Conservation (phyloP, 2,888 invertebrate genomes). For the Muscina levida region DNA sequence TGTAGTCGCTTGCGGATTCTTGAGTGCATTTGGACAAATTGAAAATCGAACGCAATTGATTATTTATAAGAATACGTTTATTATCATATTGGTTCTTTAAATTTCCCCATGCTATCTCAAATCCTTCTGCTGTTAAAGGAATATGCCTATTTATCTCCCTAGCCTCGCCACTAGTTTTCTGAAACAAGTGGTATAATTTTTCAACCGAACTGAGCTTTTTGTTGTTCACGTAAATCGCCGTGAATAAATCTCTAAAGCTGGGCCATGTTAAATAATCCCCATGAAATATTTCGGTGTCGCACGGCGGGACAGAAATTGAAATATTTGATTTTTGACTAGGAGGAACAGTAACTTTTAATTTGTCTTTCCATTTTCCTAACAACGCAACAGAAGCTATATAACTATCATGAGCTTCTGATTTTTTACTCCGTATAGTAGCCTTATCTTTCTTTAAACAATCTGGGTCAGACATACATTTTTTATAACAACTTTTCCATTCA, state of each 20-base stretch:
- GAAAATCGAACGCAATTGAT: too few relatives aligned
- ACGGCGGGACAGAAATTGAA: slow-evolving; percentile 2
- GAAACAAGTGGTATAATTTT: slow-evolving; percentile 38
- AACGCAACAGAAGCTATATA: background rate
- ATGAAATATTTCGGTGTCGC: slow-evolving; percentile 28
- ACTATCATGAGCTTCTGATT: background rate
- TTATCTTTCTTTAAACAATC: background rate
- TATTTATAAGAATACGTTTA: too few relatives aligned
- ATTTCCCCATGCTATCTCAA: slow-evolving; percentile 33
- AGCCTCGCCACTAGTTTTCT: slow-evolving; percentile 33
- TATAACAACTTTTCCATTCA: background rate
- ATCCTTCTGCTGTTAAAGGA: background rate
- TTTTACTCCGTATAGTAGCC: background rate
- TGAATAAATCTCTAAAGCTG: slow-evolving; percentile 17
- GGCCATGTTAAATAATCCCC: background rate
- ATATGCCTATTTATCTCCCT: slow-evolving; percentile 13
- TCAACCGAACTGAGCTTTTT: slow-evolving; percentile 7
- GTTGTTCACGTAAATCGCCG: background rate
- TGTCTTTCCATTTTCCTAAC: background rate
- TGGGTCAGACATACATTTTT: background rate
- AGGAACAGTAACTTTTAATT: background rate
- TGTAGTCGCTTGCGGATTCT: slow-evolving; percentile 1
- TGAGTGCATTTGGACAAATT: too few relatives aligned
- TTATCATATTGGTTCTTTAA: slow-evolving; percentile 35
- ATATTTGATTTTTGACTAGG: background rate